These are phyloP conservation scores for Drosophila pseudoobscura DNA, from an alignment of 1,140 invertebrate genomes.

Conservation along the genomic window DNA sequence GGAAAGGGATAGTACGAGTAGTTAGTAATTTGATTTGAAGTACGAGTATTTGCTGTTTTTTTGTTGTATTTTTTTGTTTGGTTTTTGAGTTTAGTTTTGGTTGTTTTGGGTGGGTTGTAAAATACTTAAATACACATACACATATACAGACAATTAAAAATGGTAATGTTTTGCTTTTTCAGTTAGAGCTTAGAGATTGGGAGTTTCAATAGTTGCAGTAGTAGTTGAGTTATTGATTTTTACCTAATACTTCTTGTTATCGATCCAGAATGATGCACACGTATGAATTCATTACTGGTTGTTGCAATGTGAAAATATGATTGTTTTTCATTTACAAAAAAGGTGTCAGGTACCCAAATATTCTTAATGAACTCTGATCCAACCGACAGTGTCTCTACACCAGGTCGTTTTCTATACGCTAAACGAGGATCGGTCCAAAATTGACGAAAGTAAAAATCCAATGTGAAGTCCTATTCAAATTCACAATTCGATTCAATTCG, in stretches of 20 bases:
- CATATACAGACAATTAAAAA: constrained; percentile 70
- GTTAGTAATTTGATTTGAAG: constrained; percentile 23
- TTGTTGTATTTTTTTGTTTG: constrained; percentile 32
- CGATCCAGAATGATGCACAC: constrained; percentile 96
- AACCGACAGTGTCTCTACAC: constrained; percentile 94
- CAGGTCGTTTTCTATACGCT: constrained; percentile 93
- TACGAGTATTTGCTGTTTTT: constrained; percentile 18
- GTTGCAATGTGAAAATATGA: constrained; percentile 99
- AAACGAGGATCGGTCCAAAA: constrained; percentile 98
- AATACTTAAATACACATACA: constrained; percentile 69
- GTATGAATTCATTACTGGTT: constrained; percentile 98
- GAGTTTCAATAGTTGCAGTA: constrained; percentile 44
- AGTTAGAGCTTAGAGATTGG: constrained; percentile 40
- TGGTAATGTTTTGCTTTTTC: constrained; percentile 53
- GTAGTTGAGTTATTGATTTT: constrained; percentile 82
- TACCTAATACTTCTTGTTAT: constrained; percentile 98
- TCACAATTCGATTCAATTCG: constrained; percentile 40
- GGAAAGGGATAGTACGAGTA: constrained; percentile 24
- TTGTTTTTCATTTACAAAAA: constrained; percentile 99
- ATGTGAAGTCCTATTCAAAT: constrained; percentile 94
- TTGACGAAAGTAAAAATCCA: constrained; percentile 99
- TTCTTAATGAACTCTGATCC: constrained; percentile 98
- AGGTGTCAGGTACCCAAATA: constrained; percentile 99
- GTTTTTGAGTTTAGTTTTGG: constrained; percentile 17
- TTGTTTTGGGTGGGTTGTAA: constrained; percentile 40